phyloP scores from a whole-genome alignment of 1,140 invertebrate genomes.

The Drosophila nigromelanica region DNA sequence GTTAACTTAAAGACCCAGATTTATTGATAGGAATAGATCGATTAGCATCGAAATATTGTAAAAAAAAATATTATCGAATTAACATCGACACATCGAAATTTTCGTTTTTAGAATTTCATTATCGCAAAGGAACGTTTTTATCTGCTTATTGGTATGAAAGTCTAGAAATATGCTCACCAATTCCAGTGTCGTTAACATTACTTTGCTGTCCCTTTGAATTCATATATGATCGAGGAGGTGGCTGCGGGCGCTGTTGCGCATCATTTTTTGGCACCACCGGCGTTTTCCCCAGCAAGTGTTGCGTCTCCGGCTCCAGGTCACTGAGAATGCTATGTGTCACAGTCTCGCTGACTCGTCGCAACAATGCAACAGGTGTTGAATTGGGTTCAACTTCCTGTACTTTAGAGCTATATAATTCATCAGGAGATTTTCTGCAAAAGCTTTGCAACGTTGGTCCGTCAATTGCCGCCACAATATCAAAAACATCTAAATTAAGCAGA shows the following conservation, averaged over 20 bases:
- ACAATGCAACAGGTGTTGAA: constrained; percentile 48
- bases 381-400: constrained; percentile 13
- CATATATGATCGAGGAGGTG: constrained; percentile 36
- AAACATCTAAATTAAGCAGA: constrained; percentile 38
- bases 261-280: background rate
- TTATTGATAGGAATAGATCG: too few relatives aligned
- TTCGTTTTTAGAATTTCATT: too few relatives aligned
- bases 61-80: too few relatives aligned
- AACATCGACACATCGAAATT: too few relatives aligned
- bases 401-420: constrained; percentile 2
- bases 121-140: too few relatives aligned
- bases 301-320: constrained; percentile 57
- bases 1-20: too few relatives aligned
- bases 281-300: constrained; percentile 53
- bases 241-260: constrained; percentile 30
- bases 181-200: background rate
- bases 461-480: constrained; percentile 46
- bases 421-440: constrained; percentile 23
- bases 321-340: constrained; percentile 55
- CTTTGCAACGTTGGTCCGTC: constrained; percentile 49
- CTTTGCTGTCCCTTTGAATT: constrained; percentile 5
- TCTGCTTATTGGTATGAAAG: too few relatives aligned
- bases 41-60: too few relatives aligned
- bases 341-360: constrained; percentile 59
- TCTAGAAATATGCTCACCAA: constrained; percentile 21